Base-by-base conservation (phyloP, 2,797 vertebrate species). In the Synaphobranchus kaupii region DNA sequence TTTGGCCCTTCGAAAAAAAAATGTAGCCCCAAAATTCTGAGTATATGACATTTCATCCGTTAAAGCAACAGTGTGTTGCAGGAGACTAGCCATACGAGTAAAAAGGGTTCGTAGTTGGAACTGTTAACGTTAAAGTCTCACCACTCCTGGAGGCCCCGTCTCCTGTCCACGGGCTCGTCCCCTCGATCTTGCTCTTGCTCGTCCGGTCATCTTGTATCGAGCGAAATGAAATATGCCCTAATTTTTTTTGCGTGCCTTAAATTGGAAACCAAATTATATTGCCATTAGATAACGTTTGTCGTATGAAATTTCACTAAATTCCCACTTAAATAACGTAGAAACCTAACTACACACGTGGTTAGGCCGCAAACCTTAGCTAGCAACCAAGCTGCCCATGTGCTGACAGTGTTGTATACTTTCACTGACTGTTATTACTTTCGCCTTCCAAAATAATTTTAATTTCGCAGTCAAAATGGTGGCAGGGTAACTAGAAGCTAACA, bases 141-240 rank as follows among this genome's bases (percentile, higher is more conserved):
- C 89, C 44, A 92, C 89, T 76, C 96, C 97, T 15, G 96, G 95
- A 0, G 90, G 22, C 0, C 88, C 83, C 0, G 91, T 83, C 73
- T 95, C 95, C 34, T 96, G 97, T 0, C 95, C 96, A 0, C 97
- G 96, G 9, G 95, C 97, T 87, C 97, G 92, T 76, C 97, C 98
- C 84, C 98, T 91, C 0, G 98, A 95, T 87, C 94, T 88, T 0
- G 95, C 94, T 93, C 97, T 93, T 0, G 97, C 97, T 78, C 98
- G 94, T n/a, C 97, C 98, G 0, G 95, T 95, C 98, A 99, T 98
- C 48, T 86, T 91, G 0, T 0, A 20, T 20, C 28, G 84, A 54
- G n/a, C 20, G 73, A 56, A 76, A 13, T 78, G 17, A 44, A 20
- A 22, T 78, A 1, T 17, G 17, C 13, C 1, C 2, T 15, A 31